Percentiles rank a stretch among this genome's conserved stretches.
These are phyloP conservation scores for Orycteropus afer DNA, from an alignment of 2,113 vertebrate genomes.

Conservation along the genomic window DNA sequence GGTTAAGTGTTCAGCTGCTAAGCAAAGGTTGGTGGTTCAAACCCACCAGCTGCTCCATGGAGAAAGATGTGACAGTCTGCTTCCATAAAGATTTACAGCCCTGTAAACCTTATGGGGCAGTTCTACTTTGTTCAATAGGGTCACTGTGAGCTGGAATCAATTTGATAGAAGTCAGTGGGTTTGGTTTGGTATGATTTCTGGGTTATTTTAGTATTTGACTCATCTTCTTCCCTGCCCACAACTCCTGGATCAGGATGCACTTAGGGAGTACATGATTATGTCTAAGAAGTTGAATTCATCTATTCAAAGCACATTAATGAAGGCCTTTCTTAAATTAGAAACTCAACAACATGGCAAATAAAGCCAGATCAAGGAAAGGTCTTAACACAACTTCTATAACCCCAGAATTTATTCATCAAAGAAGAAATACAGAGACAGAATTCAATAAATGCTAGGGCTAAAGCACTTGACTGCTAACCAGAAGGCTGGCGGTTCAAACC, in stretches of 20 bases:
- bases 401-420: background rate
- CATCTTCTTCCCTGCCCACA: background rate
- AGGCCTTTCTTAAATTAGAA: background rate
- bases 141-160: no score
- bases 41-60: no score
- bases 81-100: background rate
- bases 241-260: background rate
- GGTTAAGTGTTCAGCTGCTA: no score
- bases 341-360: rapidly evolving
- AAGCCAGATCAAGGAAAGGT: background rate
- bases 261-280: rapidly evolving
- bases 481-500: no score
- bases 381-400: background rate
- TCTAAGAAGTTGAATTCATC: rapidly evolving
- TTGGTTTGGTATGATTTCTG: no score
- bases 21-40: no score
- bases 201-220: no score
- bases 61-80: no score
- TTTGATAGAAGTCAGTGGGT: no score
- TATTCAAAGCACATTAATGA: background rate
- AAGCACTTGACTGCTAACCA: no score
- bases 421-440: background rate
- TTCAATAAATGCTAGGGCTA: background rate
- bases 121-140: background rate
- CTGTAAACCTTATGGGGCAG: background rate